phyloP scores from a whole-genome alignment of 2,113 vertebrate genomes.

The Grammomys surdaster region DNA sequence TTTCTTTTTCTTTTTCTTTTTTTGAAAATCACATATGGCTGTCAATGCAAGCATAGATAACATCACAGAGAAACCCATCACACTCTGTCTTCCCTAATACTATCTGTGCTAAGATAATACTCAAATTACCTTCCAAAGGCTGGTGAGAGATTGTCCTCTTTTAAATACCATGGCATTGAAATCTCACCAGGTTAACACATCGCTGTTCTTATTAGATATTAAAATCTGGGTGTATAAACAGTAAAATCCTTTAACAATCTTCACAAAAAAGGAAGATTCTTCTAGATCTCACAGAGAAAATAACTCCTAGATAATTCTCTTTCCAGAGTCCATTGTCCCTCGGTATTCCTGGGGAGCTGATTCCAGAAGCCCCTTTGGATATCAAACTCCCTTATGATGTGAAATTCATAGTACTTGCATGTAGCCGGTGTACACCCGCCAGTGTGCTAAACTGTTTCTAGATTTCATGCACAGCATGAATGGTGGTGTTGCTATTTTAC shows the following conservation, averaged over 20 bases:
- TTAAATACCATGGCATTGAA: not conserved
- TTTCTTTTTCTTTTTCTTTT: not conserved
- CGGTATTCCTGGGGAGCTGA: not conserved
- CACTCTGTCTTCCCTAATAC: fast-evolving
- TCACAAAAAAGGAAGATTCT: not conserved
- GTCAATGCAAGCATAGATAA: not conserved
- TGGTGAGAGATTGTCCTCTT: not conserved
- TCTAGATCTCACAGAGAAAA: not conserved
- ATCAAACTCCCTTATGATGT: no score
- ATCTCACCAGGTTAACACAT: not conserved
- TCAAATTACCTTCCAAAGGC: not conserved
- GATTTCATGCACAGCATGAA: no score
- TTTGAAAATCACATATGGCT: not conserved
- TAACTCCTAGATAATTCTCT: no score
- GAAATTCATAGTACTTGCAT: not conserved
- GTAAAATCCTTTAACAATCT: not conserved
- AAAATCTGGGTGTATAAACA: not conserved
- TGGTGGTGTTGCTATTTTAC: not conserved
- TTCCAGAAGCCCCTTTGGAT: not conserved
- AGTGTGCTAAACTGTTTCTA: not conserved
- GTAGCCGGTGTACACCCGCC: no score
- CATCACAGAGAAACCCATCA: not conserved
- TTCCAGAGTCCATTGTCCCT: not conserved
- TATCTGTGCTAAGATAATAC: not conserved
- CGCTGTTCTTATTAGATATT: not conserved